Base-by-base conservation (phyloP, 2,797 vertebrate species). In the Eutrigla gurnardus region DNA sequence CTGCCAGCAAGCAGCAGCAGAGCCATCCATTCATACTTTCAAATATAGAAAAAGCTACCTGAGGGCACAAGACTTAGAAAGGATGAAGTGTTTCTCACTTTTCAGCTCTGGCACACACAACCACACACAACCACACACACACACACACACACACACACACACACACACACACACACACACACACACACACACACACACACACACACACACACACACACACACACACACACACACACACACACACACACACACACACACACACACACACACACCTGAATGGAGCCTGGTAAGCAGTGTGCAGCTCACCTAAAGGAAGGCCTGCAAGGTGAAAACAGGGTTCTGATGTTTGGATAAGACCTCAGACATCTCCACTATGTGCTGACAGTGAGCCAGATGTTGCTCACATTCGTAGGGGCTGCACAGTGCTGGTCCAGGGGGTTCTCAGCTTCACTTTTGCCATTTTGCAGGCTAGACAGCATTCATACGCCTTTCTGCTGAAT, bases 321-420 rank as follows among this genome's bases (percentile, higher is more conserved):
- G 84, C 83, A 86, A 94, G 93, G 93, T 94, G 92, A 88, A 92
- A 93, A 93, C 90, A 91, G 71, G 65, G 71, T 68, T 78, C 73
- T 71, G 72, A 65, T 94, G 91, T 94, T 94, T 94, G 87, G 84
- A 84, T 92, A 87, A 93, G 92, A 89, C 93, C 92, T 92, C 93
- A 93, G 87, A 78, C 88, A 93, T 93, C 82, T 84, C 70, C 82
- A 88, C 86, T 92, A 93, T 93, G 93, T 90, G 90, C 92, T 93
- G 93, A 94, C 86, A 75, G 72, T 2, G 76, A 76, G 88, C 91
- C 89, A 93, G 82, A 82, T 65, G 39, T 70, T 81, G 69, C 77
- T 83, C 79, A 73, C 75, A 79, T 42, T 66, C 45, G 57, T 61
- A 49, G 42, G 61, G 69, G 77, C 52, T 72, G 53, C 49, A 50